Conservation (phyloP, 2,888 invertebrate genomes). For the Diloba caeruleocephala region DNA sequence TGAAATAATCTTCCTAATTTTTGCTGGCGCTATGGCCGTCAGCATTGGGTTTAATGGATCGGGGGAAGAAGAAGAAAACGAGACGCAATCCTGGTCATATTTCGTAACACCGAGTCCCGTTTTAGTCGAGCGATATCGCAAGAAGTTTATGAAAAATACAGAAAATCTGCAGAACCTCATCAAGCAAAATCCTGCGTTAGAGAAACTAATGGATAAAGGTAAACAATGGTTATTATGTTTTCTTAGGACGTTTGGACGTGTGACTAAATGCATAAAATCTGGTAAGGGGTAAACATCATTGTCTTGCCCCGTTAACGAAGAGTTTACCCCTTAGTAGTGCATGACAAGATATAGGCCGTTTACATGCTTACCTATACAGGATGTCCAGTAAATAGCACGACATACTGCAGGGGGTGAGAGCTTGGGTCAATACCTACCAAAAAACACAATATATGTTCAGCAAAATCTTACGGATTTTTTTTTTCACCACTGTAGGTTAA, state of each 20-base stretch:
- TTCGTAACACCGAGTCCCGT: background rate
- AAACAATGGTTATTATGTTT: background rate
- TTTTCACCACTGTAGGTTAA: no score
- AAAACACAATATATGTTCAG: no score
- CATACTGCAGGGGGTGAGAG: no score
- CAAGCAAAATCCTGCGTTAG: constrained; percentile 18
- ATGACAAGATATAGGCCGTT: no score
- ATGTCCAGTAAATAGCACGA: no score
- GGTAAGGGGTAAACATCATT: background rate
- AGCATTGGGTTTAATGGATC: constrained; percentile 2
- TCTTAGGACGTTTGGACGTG: no score
- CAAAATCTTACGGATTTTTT: no score
- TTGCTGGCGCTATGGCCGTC: background rate
- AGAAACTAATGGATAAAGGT: constrained; percentile 41
- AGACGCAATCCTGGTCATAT: constrained; percentile 3
- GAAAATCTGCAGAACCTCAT: constrained; percentile 13
- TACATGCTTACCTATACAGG: no score
- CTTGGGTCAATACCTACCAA: no score
- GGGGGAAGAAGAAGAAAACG: background rate
- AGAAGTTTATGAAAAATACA: constrained; percentile 8
- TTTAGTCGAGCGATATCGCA: background rate
- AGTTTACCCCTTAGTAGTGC: no score
- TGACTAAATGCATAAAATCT: background rate
- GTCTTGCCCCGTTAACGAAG: no score
- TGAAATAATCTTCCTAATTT: background rate